Conservation (phyloP, 1,140 invertebrate genomes). For the Gonatopus flavifemur region DNA sequence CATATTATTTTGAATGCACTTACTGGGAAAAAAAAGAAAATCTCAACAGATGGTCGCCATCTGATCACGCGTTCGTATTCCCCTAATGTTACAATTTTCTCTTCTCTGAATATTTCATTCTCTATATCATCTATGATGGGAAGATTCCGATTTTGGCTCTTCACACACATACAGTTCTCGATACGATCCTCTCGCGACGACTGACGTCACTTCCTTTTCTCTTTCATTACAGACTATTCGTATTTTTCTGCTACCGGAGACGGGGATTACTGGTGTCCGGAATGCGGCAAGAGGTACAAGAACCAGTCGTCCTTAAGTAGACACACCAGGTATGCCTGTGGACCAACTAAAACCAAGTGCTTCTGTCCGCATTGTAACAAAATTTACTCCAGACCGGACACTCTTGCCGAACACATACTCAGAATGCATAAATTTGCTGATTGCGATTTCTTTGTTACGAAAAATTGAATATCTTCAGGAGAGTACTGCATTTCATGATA, state of each 20-base stretch:
- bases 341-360: slow-evolving; percentile 37
- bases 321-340: slow-evolving; percentile 51
- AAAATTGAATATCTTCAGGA: too few relatives aligned
- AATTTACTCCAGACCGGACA: slow-evolving; percentile 41
- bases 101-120: too few relatives aligned
- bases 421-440: slow-evolving; percentile 31
- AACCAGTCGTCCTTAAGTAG: slow-evolving; percentile 38
- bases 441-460: too few relatives aligned
- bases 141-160: too few relatives aligned
- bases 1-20: too few relatives aligned
- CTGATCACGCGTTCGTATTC: too few relatives aligned
- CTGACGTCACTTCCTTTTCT: slow-evolving; percentile 37
- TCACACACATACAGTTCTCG: too few relatives aligned
- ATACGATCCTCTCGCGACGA: slow-evolving; percentile 13
- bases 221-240: slow-evolving; percentile 37
- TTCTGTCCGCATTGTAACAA: slow-evolving; percentile 38
- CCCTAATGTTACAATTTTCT: too few relatives aligned
- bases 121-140: too few relatives aligned
- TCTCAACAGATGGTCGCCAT: too few relatives aligned
- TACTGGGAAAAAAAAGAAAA: too few relatives aligned
- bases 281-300: slow-evolving; percentile 44
- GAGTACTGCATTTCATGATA: too few relatives aligned
- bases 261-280: slow-evolving; percentile 28
- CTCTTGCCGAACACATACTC: slow-evolving; percentile 37
- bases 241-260: slow-evolving; percentile 21